These are phyloP conservation scores for Ceryle rudis DNA, from an alignment of 2,797 vertebrate species.

Conservation along the genomic window DNA sequence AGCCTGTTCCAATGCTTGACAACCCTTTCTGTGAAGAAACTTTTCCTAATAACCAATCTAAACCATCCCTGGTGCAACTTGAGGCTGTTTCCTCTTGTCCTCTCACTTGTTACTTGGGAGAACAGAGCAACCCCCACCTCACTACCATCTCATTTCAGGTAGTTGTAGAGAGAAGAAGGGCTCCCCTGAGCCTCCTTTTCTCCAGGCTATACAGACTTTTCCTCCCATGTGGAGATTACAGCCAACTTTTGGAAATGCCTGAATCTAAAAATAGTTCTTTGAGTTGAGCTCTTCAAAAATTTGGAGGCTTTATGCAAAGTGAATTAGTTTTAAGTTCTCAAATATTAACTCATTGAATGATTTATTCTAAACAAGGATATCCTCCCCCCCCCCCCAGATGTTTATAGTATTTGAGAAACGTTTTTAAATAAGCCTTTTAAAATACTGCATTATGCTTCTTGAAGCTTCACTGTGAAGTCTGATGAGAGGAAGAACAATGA, in stretches of 20 bases:
- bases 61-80: not conserved
- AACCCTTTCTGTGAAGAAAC: not conserved
- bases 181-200: not conserved
- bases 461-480: constrained; percentile 56
- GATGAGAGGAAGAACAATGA: constrained; percentile 65
- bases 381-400: not conserved
- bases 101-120: not conserved
- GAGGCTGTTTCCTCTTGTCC: not conserved
- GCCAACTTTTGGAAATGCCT: not conserved
- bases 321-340: not conserved
- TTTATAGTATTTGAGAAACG: constrained; percentile 27
- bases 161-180: not conserved
- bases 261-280: not conserved
- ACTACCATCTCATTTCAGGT: not conserved
- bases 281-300: not conserved
- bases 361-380: constrained; percentile 37
- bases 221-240: not conserved
- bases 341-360: constrained; percentile 31
- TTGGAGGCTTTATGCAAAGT: not conserved
- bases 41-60: not conserved
- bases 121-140: not conserved
- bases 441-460: constrained; percentile 48
- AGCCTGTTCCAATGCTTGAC: not conserved
- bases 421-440: constrained; percentile 53
- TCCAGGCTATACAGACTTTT: not conserved